Percentiles rank a stretch among this genome's conserved stretches.
These are phyloP conservation scores for Drosophila persimilis DNA, from an alignment of 1,140 invertebrate genomes.

Conservation along the genomic window DNA sequence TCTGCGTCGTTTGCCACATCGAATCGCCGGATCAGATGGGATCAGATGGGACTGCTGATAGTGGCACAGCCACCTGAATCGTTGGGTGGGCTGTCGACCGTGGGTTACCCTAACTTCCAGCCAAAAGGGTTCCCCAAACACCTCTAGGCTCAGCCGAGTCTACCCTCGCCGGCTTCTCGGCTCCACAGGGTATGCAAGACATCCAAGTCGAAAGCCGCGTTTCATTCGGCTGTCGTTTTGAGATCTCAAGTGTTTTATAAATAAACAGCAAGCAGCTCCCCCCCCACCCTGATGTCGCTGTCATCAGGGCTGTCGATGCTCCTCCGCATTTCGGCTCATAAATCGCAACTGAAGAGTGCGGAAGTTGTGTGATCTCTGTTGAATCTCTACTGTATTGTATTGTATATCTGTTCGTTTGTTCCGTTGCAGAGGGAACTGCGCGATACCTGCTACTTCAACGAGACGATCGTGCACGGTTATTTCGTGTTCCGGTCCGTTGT, in stretches of 20 bases:
- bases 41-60: conserved; percentile 47
- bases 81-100: too few species aligned
- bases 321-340: conserved; percentile 56
- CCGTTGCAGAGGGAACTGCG: conserved; percentile 77
- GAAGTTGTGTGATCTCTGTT: conserved; percentile 9
- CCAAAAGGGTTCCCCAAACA: too few species aligned
- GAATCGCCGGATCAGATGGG: conserved; percentile 35
- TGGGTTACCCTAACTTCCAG: too few species aligned
- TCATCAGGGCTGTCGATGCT: conserved; percentile 27
- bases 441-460: conserved; percentile 83
- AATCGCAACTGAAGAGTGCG: conserved; percentile 60
- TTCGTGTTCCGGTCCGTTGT: conserved; percentile 82
- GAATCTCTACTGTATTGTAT: background rate
- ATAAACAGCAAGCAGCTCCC: conserved; percentile 55
- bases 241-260: conserved; percentile 78
- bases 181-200: conserved; percentile 2
- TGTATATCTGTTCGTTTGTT: background rate
- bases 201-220: conserved; percentile 64
- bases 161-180: background rate
- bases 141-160: too few species aligned
- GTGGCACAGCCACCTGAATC: too few species aligned
- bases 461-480: conserved; percentile 82
- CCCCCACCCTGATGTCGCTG: conserved; percentile 27
- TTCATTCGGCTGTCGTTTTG: conserved; percentile 61
- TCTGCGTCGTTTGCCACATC: conserved; percentile 69